Conservation (phyloP, 2,113 vertebrate genomes). For the Microtus montanus region DNA sequence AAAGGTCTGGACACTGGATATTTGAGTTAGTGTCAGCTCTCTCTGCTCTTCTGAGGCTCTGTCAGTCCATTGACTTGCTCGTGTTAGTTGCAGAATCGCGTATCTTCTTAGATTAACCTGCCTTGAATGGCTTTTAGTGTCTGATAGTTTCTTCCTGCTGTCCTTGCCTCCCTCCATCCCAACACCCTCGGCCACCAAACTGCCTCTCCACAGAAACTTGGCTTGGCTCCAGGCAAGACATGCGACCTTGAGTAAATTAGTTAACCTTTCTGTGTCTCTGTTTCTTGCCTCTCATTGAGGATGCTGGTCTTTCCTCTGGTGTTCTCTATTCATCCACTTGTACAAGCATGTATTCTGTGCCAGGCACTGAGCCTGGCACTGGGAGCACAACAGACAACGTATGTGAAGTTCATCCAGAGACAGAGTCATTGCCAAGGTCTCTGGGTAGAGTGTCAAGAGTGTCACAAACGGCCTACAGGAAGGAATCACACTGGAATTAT, state of each 20-base stretch:
- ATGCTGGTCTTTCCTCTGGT: constrained; percentile 28
- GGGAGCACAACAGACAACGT: not conserved
- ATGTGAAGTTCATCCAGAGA: not conserved
- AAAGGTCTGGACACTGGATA: not conserved
- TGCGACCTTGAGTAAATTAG: constrained; percentile 49
- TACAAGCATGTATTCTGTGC: not conserved
- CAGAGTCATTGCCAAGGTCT: constrained; percentile 27
- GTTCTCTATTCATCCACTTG: constrained; percentile 39
- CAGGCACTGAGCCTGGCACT: not conserved
- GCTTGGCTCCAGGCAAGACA: constrained; percentile 30
- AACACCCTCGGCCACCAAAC: not conserved
- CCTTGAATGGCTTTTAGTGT: not conserved
- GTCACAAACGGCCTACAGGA: not conserved
- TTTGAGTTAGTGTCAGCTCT: not conserved
- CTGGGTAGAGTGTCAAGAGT: not conserved
- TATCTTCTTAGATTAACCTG: not conserved
- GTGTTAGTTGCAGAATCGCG: not conserved
- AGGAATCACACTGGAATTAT: not conserved
- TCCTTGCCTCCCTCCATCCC: not conserved
- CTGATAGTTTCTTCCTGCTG: not conserved
- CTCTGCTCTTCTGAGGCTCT: not conserved
- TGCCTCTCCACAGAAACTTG: not conserved
- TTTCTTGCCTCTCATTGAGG: constrained; percentile 44
- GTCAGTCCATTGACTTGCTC: not conserved
- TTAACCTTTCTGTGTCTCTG: constrained; percentile 59